Percentiles rank a stretch among this genome's conserved stretches.
These are phyloP conservation scores for Temnothorax longispinosus DNA, from an alignment of 1,140 invertebrate species.

Conservation along the genomic window DNA sequence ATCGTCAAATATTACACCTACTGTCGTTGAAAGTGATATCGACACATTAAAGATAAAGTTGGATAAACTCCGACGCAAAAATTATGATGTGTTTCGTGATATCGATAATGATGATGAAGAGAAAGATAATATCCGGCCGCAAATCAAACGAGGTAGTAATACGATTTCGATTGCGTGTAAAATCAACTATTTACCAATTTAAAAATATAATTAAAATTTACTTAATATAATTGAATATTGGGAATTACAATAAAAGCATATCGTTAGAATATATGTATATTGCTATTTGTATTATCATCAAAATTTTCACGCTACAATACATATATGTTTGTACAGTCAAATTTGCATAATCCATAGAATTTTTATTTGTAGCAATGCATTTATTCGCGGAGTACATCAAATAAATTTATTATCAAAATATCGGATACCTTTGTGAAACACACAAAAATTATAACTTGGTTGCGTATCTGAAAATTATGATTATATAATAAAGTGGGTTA, in stretches of 20 bases:
- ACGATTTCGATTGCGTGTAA: not conserved
- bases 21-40: not conserved
- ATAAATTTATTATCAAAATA: not conserved
- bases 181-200: not conserved
- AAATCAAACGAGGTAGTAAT: conserved; percentile 27
- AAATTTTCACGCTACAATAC: not conserved
- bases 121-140: not conserved
- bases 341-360: conserved; percentile 4
- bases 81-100: not conserved
- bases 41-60: not conserved
- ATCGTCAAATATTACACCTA: not conserved
- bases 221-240: not conserved
- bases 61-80: not conserved
- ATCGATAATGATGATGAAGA: not conserved
- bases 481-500: not conserved
- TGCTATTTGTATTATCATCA: not conserved
- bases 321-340: not conserved
- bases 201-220: not conserved
- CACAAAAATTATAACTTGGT: not conserved
- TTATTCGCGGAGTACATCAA: not conserved
- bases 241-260: not conserved
- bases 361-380: not conserved
- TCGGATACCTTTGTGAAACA: not conserved
- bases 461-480: not conserved
- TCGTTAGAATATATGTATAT: not conserved